Evolutionary conservation across 2,113 vertebrate genomes (phyloP).

Genomic region (Lagenorhynchus albirostris): DNA sequence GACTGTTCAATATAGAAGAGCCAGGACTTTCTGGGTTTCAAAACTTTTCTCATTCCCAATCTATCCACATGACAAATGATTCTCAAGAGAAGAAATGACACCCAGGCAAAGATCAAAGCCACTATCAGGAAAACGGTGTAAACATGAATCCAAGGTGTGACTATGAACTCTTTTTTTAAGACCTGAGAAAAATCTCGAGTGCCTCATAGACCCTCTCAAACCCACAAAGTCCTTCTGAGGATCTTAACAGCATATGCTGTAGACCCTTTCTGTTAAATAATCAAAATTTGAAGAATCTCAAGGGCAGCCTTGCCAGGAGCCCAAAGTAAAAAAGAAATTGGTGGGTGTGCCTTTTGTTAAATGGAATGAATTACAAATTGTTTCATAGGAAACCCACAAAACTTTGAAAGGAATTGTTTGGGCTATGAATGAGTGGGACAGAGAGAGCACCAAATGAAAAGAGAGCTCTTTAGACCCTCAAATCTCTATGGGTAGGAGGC

Average conservation of each 20-base stretch:
- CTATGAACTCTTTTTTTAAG: background rate
- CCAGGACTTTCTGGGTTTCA: background rate
- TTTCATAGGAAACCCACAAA: background rate
- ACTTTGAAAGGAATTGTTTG: background rate
- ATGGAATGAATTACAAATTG: background rate
- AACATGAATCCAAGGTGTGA: background rate
- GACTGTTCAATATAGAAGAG: background rate
- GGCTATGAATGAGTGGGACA: background rate
- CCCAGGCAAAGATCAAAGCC: background rate
- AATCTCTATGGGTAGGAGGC: background rate
- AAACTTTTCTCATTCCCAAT: background rate
- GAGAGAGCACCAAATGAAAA: background rate
- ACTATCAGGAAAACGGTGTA: background rate
- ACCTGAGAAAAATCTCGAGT: background rate
- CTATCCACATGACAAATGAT: background rate
- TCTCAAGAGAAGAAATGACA: background rate
- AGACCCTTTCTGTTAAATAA: background rate
- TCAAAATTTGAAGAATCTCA: background rate
- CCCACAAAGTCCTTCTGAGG: background rate
- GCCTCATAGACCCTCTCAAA: background rate
- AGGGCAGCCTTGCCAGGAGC: background rate
- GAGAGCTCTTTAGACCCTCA: background rate
- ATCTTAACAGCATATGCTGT: background rate
- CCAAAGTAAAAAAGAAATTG: background rate
- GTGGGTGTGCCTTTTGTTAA: background rate